These are phyloP conservation scores for Lonchura striata DNA, from an alignment of 2,113 vertebrate species.

Conservation along the genomic window DNA sequence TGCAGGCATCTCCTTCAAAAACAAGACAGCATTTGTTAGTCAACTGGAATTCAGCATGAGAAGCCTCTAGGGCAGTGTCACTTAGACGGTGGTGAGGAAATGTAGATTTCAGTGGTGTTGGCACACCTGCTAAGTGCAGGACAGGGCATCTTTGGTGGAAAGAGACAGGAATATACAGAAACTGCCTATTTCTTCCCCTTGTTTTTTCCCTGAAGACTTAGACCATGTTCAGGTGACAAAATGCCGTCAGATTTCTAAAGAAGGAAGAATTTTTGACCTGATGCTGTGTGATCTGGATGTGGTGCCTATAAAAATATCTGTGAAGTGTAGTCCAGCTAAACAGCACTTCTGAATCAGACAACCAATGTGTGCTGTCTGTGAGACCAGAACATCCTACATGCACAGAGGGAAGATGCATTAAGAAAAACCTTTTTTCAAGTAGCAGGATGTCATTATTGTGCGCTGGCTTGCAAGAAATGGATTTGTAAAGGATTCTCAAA, in stretches of 20 bases:
- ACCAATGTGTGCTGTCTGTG: background rate
- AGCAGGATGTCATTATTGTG: background rate
- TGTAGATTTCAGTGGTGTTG: background rate
- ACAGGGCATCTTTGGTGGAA: background rate
- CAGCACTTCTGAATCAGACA: background rate
- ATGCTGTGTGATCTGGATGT: background rate
- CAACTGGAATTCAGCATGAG: background rate
- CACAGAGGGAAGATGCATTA: background rate
- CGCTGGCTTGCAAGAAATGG: background rate
- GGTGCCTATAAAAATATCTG: background rate
- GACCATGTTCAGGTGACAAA: background rate
- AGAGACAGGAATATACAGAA: background rate
- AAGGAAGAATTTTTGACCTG: background rate
- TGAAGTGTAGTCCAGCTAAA: background rate
- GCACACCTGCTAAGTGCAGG: background rate
- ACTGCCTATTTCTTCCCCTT: background rate
- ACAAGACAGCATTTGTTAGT: constrained; percentile 32
- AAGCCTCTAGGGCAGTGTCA: background rate
- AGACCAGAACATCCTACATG: background rate
- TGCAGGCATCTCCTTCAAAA: constrained; percentile 7
- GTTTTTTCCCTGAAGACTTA: background rate
- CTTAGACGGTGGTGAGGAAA: background rate
- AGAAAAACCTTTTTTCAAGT: background rate
- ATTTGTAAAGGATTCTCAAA: background rate
- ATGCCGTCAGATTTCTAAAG: background rate